A percentile compares a stretch with the other conserved stretches of the same genome.
Evolutionary conservation across 1,140 invertebrate genomes (phyloP).

Genomic region (Nomia melanderi): DNA sequence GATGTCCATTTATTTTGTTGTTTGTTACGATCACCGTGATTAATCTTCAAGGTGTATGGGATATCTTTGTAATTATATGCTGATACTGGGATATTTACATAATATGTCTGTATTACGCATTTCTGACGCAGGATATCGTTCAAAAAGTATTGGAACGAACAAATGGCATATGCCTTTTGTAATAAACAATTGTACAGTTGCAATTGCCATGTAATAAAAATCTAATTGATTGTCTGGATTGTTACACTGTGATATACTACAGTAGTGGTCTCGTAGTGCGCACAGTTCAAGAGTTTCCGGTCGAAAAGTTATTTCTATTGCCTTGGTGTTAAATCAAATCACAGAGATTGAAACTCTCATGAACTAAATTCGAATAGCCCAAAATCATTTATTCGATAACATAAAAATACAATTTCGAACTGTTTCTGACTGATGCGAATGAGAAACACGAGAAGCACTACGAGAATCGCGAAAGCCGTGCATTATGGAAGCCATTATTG

Average conservation of each 20-base stretch:
- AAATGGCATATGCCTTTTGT: constrained; percentile 52
- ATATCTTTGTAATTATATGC: constrained; percentile 34
- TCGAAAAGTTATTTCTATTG: no score
- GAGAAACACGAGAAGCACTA: neutral
- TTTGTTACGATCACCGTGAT: constrained; percentile 33
- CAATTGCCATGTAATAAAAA: constrained; percentile 54
- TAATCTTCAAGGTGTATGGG: constrained; percentile 21
- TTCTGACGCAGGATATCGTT: constrained; percentile 25
- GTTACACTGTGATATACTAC: constrained; percentile 64
- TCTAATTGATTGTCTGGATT: constrained; percentile 59
- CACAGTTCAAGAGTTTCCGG: neutral
- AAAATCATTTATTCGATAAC: neutral
- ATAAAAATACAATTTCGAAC: neutral
- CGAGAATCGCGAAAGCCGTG: neutral
- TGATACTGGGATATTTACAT: constrained; percentile 31
- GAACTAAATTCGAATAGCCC: no score
- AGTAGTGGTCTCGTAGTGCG: neutral
- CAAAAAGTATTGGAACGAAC: constrained; percentile 28
- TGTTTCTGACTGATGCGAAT: neutral
- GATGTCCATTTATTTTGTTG: constrained; percentile 26
- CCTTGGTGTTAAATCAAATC: no score
- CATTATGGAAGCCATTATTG: constrained; percentile 6
- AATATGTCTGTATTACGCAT: constrained; percentile 22
- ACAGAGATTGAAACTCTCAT: no score
- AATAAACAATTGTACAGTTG: constrained; percentile 63